Evolutionary conservation across 2,888 invertebrate genomes (phyloP), one percentile per base, ranked within the genome.

Genomic region (Dicyrtoma fusca): DNA sequence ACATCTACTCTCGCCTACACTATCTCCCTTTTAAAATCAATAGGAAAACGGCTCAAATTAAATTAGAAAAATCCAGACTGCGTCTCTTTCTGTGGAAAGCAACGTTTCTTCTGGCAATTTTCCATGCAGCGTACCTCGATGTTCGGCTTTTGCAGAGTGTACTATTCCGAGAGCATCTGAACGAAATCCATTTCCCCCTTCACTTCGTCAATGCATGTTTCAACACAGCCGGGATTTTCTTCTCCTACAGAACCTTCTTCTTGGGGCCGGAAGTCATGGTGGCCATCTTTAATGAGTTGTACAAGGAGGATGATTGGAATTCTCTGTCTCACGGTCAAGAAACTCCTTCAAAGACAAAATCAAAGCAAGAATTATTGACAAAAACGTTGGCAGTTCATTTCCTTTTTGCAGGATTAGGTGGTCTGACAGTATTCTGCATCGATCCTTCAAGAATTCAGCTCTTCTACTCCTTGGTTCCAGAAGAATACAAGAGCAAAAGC

Each of bases 351-450:
- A 55, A 19, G 14, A n/a, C 42, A 11, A 13, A 19, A 13, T 42
- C 42, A n/a, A 61, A 19, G 42, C 61, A 61, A 19, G 61, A 61
- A 61, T 34, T 19, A 19, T 34, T 61, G 14, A 61, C 42, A 1
- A 61, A 61, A 44, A 61, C 25, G n/a, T n/a, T 61, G 13, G 42
- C 61, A 34, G 19, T 61, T 44, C 44, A 17, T 5, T 44, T 61
- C n/a, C 4, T 42, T 4, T 44, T 11, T 34, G n/a, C 42, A 8
- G 61, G 42, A 14, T n/a, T 14, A 8, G 61, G 42, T 26, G 61
- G 61, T 25, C 42, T 61, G 11, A 8, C 44, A 14, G 42, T 42
- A 11, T 61, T 34, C 26, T 8, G 26, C 3, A 8, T 42, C 14
- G 42, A 61, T 17, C 21, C 1, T 4, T 17, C 13, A n/a, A 34